Evolutionary conservation across 2,888 invertebrate genomes (phyloP).

Genomic region (Lasioglossum pauxillum): DNA sequence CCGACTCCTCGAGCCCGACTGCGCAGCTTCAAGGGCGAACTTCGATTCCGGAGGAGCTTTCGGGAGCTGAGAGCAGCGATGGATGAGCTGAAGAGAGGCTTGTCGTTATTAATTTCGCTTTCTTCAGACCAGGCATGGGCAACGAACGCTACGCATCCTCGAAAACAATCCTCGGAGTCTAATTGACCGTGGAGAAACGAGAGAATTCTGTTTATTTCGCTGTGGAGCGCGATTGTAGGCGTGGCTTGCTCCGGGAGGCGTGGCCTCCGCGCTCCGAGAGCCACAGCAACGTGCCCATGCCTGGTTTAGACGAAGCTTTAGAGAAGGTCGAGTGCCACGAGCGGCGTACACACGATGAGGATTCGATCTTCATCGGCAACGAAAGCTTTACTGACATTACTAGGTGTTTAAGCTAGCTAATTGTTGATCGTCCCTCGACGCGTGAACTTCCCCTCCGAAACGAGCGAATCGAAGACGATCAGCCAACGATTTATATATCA

Average conservation of each 20-base stretch:
- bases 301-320: conserved; percentile 55
- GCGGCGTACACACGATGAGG: background rate
- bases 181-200: background rate
- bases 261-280: background rate
- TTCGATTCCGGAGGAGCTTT: background rate
- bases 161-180: background rate
- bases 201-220: background rate
- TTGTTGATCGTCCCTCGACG: conserved; percentile 59
- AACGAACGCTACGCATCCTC: background rate
- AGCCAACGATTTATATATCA: conserved; percentile 39
- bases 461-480: conserved; percentile 54
- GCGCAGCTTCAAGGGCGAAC: conserved; percentile 17
- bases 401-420: conserved; percentile 73
- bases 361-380: conserved; percentile 50
- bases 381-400: conserved; percentile 76
- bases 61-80: conserved; percentile 6
- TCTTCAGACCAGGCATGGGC: background rate
- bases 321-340: conserved; percentile 27
- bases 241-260: background rate
- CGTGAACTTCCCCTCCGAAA: conserved; percentile 10
- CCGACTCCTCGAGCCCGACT: conserved; percentile 20
- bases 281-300: background rate
- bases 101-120: conserved; percentile 3
- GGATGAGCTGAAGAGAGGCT: conserved; percentile 63
- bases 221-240: background rate